Evolutionary conservation across 2,888 invertebrate genomes (phyloP).

Genomic region (Brenthis daphne): DNA sequence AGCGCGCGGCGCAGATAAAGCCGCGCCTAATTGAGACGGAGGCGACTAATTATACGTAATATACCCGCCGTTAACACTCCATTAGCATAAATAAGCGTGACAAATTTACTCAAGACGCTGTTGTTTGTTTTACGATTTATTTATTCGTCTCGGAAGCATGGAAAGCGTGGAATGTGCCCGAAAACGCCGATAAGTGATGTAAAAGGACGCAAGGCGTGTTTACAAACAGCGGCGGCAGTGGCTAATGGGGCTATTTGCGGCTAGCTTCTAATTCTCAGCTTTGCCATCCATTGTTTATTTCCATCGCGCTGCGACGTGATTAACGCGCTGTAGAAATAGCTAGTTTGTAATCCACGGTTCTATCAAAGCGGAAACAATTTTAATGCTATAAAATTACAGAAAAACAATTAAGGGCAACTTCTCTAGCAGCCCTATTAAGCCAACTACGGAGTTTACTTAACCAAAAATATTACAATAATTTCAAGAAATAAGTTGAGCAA

Average conservation of each 20-base stretch:
- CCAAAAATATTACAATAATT: no score
- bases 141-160: slow-evolving; percentile 46
- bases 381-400: background rate
- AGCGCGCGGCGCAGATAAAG: background rate
- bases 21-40: slow-evolving; percentile 25
- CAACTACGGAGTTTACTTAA: background rate
- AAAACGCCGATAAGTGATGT: slow-evolving; percentile 36
- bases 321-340: slow-evolving; percentile 26
- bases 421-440: background rate
- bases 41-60: slow-evolving; percentile 30
- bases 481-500: no score
- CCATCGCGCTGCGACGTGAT: slow-evolving; percentile 39
- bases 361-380: slow-evolving; percentile 6
- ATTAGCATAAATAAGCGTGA: slow-evolving; percentile 74
- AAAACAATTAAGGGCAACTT: background rate
- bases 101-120: slow-evolving; percentile 56
- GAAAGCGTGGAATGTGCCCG: slow-evolving; percentile 58
- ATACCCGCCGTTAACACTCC: slow-evolving; percentile 60
- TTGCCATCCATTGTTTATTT: slow-evolving; percentile 52
- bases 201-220: slow-evolving; percentile 46
- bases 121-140: slow-evolving; percentile 50
- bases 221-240: slow-evolving; percentile 56
- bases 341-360: slow-evolving; percentile 7
- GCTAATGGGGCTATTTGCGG: slow-evolving; percentile 70
- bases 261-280: slow-evolving; percentile 35